Evolutionary conservation across 2,797 vertebrate species (phyloP).

Genomic region (Smutsia temminckii): DNA sequence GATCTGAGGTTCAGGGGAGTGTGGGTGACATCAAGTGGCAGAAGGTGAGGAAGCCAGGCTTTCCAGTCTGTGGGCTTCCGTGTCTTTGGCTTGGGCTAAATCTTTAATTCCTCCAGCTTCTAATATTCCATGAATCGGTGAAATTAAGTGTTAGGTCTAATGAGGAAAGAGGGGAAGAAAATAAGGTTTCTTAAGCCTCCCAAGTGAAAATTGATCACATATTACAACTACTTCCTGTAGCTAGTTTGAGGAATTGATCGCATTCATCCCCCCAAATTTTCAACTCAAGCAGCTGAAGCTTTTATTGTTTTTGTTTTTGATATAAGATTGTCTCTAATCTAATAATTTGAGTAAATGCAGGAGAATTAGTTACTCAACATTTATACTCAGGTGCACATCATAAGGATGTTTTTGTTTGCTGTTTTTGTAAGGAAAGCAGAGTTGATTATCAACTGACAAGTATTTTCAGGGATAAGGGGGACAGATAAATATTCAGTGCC

Average conservation of each 20-base stretch:
- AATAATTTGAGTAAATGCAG: constrained; percentile 13
- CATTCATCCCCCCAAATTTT: not conserved
- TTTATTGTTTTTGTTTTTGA: not conserved
- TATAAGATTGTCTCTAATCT: constrained; percentile 26
- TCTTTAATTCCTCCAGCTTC: not conserved
- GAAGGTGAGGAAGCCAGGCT: not conserved
- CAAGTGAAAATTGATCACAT: not conserved
- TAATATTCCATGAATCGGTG: not conserved
- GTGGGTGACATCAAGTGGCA: not conserved
- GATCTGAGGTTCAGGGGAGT: not conserved
- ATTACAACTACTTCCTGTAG: not conserved
- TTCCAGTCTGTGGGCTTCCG: not conserved
- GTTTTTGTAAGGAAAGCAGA: not conserved
- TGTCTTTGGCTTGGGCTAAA: not conserved
- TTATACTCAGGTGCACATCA: not conserved
- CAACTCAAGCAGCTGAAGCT: not conserved
- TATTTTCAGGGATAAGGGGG: not conserved
- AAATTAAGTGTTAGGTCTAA: not conserved
- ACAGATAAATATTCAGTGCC: not conserved
- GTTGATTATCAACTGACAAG: not conserved
- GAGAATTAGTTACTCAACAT: not conserved
- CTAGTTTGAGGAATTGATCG: constrained; percentile 3
- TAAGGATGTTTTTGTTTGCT: not conserved
- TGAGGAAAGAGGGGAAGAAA: not conserved
- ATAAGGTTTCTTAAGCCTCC: not conserved